Percentiles rank a stretch among this genome's conserved stretches.
These are phyloP conservation scores for Pteromalus puparum DNA, from an alignment of 1,140 invertebrate genomes.

Conservation along the genomic window DNA sequence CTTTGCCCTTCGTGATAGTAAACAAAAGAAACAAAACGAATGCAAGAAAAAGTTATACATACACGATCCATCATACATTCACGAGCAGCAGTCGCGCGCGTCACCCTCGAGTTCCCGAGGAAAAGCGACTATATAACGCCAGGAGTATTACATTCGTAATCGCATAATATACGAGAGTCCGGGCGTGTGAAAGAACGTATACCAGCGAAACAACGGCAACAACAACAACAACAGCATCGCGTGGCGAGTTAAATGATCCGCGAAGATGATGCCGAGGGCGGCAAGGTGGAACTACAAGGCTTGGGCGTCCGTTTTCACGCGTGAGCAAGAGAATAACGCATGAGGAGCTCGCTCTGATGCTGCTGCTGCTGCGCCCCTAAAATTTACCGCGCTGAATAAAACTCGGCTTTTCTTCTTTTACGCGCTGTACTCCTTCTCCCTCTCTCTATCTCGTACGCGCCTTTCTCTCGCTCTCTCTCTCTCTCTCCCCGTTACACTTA, in stretches of 20 bases:
- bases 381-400: conserved; percentile 31
- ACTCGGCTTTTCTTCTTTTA: conserved; percentile 22
- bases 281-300: neutral
- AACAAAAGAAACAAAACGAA: no score
- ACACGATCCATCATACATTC: no score
- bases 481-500: neutral
- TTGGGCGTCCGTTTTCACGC: conserved; percentile 9
- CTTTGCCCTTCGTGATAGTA: no score
- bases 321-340: conserved; percentile 7
- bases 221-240: neutral
- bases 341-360: neutral
- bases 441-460: neutral
- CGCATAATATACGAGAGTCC: no score
- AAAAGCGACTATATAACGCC: no score
- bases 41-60: no score
- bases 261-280: conserved; percentile 6
- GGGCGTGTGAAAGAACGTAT: no score
- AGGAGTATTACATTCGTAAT: no score
- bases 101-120: no score
- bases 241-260: neutral
- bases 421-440: neutral
- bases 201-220: neutral
- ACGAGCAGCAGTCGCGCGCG: no score
- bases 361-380: neutral
- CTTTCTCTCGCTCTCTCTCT: neutral